Evolutionary conservation across 37 sponge, comb jelly and placozoan genomes (phyloP).

Genomic region (Agelas oroides): DNA sequence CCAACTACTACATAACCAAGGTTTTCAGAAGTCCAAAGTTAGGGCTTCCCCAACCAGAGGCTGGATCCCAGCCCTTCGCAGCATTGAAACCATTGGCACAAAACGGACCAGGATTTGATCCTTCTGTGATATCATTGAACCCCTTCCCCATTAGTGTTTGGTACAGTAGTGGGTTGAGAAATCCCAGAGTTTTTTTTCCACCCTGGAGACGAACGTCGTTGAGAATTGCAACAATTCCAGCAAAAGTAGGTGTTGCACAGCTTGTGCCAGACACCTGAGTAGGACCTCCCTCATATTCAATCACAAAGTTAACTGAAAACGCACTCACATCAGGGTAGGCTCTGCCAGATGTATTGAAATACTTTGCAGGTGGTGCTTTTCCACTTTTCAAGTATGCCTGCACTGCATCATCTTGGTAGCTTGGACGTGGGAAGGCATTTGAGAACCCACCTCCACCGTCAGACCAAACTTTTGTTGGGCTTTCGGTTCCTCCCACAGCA

Average conservation of each 20-base stretch:
- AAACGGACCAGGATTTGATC: slow-evolving; percentile 15
- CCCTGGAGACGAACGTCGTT: slow-evolving; percentile 90
- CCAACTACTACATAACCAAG: slow-evolving; percentile 1
- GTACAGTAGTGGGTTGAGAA: slow-evolving; percentile 96
- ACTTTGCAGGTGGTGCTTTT: slow-evolving; percentile 46
- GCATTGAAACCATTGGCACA: slow-evolving; percentile 76
- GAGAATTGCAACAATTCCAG: slow-evolving; percentile 84
- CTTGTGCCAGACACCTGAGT: slow-evolving; percentile 84
- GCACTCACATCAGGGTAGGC: slow-evolving; percentile 95
- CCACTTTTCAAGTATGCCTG: slow-evolving; percentile 75
- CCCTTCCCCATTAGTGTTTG: slow-evolving; percentile 62
- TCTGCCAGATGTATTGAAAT: slow-evolving; percentile 83
- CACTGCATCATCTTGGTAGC: slow-evolving; percentile 85
- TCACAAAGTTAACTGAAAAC: slow-evolving; percentile 76
- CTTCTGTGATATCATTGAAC: slow-evolving; percentile 81
- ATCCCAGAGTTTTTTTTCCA: slow-evolving; percentile 86
- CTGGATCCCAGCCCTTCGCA: slow-evolving; percentile 86
- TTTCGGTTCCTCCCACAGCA: slow-evolving; percentile 84
- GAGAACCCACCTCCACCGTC: slow-evolving; percentile 93
- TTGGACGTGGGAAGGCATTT: slow-evolving; percentile 71
- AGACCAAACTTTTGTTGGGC: slow-evolving; percentile 48
- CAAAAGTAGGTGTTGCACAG: slow-evolving; percentile 87
- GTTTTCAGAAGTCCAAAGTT: slow-evolving; percentile 71
- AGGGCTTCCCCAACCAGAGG: slow-evolving; percentile 87
- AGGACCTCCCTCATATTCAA: slow-evolving; percentile 46